Evolutionary conservation across 2,797 vertebrate species (phyloP), one percentile per base, ranked within the genome.

Genomic region (Erethizon dorsatum): DNA sequence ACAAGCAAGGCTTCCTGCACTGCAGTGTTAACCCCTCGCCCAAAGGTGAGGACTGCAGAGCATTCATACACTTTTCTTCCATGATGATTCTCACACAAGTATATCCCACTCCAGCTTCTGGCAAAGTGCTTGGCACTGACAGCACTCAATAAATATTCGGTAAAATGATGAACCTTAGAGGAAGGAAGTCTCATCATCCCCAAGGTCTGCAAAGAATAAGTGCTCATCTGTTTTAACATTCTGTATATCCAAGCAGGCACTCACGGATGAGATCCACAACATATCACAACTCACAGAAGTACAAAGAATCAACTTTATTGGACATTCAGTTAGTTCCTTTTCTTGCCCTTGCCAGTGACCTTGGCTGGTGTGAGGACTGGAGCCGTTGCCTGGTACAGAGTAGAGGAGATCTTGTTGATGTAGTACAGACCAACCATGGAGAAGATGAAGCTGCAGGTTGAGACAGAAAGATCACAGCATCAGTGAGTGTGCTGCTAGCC

Each of bases 381-480:
- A 0, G 97, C 98, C 0, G 99, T 91, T 0, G 99, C 99, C 98
- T 99, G 99, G 98, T 99, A 99, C 86, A 99, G 99, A 0, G 99
- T 99, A 0, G 99, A 99, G 0, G 99, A 99, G 84, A 99, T 99
- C 99, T 99, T 99, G 99, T 99, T 99, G 98, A 99, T 99, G 98
- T 99, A 99, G 98, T 99, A 99, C 77, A 99, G 98, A 1, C 99
- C 99, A 0, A 99, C 99, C 98, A 99, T 98, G 90, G 99, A 99
- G 96, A 99, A 99, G 94, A 99, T 98, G 97, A 99, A 98, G 95
- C 99, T 99, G 69, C 4, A n/a, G 11, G 50, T 59, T 1, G 9
- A 92, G 89, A 0, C 0, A 82, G 11, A 65, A n/a, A 57, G 17
- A 78, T 47, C 71, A 57, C 0, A 2, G 61, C 4, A 24, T 86